These are phyloP conservation scores for Drosophila nr. perissopoda DNA, from an alignment of 2,888 invertebrate species.

Conservation along the genomic window DNA sequence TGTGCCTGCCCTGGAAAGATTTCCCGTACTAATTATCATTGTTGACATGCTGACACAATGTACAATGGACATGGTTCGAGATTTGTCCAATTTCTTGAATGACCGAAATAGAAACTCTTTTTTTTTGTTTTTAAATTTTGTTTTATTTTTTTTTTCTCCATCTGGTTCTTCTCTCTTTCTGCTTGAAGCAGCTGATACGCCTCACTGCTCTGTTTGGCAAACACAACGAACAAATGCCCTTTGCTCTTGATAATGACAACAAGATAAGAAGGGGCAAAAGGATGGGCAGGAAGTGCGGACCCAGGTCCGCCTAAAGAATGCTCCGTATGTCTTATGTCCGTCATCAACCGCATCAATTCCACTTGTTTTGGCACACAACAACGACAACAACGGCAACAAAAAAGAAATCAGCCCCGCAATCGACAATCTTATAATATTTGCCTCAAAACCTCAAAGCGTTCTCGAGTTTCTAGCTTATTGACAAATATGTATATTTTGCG, in stretches of 20 bases:
- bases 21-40: slow-evolving; percentile 55
- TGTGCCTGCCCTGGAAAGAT: slow-evolving; percentile 36
- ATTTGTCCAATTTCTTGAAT: slow-evolving; percentile 33
- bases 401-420: slow-evolving; percentile 30
- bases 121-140: slow-evolving; percentile 1
- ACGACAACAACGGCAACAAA: slow-evolving; percentile 14
- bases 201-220: slow-evolving; percentile 66
- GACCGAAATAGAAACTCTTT: slow-evolving; percentile 55
- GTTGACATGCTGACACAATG: slow-evolving; percentile 44
- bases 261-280: slow-evolving; percentile 35
- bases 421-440: slow-evolving; percentile 69
- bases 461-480: slow-evolving; percentile 66
- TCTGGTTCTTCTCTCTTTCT: not conserved
- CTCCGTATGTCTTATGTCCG: slow-evolving; percentile 1
- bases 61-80: slow-evolving; percentile 14
- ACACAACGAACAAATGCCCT: slow-evolving; percentile 37
- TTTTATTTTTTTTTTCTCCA: not conserved
- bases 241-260: slow-evolving; percentile 49
- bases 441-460: slow-evolving; percentile 9
- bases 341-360: slow-evolving; percentile 53
- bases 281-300: slow-evolving; percentile 55
- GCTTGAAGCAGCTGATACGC: slow-evolving; percentile 43
- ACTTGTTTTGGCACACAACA: slow-evolving; percentile 74
- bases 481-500: slow-evolving; percentile 42
- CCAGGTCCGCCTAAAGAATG: slow-evolving; percentile 15